Evolutionary conservation across 2,888 invertebrate species (phyloP).

Genomic region (Onthophagus sagittarius): DNA sequence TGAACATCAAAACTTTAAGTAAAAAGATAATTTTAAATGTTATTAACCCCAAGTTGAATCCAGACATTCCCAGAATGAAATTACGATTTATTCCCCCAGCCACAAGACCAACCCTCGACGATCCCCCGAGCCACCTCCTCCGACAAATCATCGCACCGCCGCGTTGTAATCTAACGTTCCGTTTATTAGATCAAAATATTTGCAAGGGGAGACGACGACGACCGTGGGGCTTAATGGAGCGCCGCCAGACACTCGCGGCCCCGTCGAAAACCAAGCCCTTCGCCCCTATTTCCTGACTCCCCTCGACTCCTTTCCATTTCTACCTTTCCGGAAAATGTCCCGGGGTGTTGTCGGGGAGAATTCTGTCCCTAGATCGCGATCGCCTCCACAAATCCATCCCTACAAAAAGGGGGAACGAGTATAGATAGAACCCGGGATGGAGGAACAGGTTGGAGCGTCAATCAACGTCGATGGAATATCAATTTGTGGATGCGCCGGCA

Average conservation of each 20-base stretch:
- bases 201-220: not conserved
- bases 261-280: not conserved
- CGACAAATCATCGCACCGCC: not conserved
- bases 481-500: not conserved
- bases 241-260: not conserved
- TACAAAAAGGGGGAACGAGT: not conserved
- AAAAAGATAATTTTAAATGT: not conserved
- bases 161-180: not conserved
- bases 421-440: not conserved
- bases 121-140: not conserved
- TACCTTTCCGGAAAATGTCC: not conserved
- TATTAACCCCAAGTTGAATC: not conserved
- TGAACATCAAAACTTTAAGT: not conserved
- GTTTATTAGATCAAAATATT: not conserved
- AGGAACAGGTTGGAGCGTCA: conserved; percentile 7
- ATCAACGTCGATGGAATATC: conserved; percentile 8
- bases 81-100: not conserved
- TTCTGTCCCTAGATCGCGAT: not conserved
- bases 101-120: not conserved
- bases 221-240: not conserved
- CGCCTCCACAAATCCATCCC: not conserved
- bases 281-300: not conserved
- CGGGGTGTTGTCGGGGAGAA: not conserved
- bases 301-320: not conserved
- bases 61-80: not conserved